Evolutionary conservation across 2,888 invertebrate genomes (phyloP).

Genomic region (Heliothis peltigera): DNA sequence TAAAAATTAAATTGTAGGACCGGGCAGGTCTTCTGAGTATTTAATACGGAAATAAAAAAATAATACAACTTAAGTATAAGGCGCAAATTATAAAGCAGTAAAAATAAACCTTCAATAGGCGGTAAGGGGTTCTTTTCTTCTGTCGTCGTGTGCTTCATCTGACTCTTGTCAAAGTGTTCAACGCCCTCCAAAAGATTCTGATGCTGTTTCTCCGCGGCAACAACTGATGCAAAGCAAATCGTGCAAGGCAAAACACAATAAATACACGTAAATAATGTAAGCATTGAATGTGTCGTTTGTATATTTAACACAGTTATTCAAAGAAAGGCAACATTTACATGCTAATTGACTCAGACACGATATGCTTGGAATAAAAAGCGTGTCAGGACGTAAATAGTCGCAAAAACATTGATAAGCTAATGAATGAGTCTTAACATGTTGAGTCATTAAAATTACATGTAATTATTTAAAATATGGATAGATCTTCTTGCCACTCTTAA

Average conservation of each 20-base stretch:
- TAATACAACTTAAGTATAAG: slow-evolving; percentile 22
- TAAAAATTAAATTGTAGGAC: slow-evolving; percentile 6
- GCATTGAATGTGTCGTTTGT: slow-evolving; percentile 46
- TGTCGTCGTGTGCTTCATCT: slow-evolving; percentile 93
- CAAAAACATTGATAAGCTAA: slow-evolving; percentile 59
- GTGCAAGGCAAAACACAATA: slow-evolving; percentile 75
- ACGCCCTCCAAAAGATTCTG: slow-evolving; percentile 93
- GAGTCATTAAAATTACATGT: slow-evolving; percentile 56
- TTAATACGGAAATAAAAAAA: slow-evolving; percentile 25
- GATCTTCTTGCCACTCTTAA: slow-evolving; percentile 27
- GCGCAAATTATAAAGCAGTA: slow-evolving; percentile 64
- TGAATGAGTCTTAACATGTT: slow-evolving; percentile 41
- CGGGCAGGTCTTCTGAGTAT: slow-evolving; percentile 11
- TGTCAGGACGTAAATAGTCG: slow-evolving; percentile 56
- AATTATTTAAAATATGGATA: slow-evolving; percentile 40
- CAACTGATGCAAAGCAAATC: slow-evolving; percentile 90
- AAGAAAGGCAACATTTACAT: slow-evolving; percentile 60
- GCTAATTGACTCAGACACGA: slow-evolving; percentile 45
- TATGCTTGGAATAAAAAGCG: slow-evolving; percentile 59
- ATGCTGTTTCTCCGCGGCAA: slow-evolving; percentile 93
- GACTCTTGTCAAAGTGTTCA: slow-evolving; percentile 92
- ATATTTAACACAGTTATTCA: slow-evolving; percentile 34
- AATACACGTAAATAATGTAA: slow-evolving; percentile 57
- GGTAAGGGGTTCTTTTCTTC: slow-evolving; percentile 94
- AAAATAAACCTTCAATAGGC: slow-evolving; percentile 91